These are phyloP conservation scores for Nasonia giraulti DNA, from an alignment of 1,140 invertebrate species.

Conservation along the genomic window DNA sequence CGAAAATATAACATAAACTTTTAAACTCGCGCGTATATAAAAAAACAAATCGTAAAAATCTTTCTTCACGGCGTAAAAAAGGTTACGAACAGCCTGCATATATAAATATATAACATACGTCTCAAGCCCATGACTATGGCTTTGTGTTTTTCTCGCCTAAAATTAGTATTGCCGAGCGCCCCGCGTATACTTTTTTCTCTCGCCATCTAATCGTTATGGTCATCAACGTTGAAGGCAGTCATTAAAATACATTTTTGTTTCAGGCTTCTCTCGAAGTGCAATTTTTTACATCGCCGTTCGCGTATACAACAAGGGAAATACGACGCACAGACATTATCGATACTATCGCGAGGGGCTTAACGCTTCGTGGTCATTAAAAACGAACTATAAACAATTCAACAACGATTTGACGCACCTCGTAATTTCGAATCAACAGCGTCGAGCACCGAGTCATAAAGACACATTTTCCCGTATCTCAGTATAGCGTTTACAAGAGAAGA, in stretches of 20 bases:
- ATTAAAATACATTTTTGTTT: not conserved
- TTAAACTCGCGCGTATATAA: conserved; percentile 47
- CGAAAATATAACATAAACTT: conserved; percentile 62
- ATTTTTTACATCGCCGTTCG: not conserved
- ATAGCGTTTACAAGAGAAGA: no score
- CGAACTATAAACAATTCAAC: not conserved
- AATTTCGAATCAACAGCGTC: no score
- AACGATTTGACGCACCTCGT: no score
- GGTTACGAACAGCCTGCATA: conserved; percentile 32
- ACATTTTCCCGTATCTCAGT: no score
- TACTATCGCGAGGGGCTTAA: not conserved
- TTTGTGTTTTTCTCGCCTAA: not conserved
- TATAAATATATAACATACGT: conserved; percentile 14
- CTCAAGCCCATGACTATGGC: conserved; percentile 13
- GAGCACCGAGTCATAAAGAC: no score
- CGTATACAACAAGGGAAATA: not conserved
- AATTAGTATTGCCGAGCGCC: conserved; percentile 42
- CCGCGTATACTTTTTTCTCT: not conserved
- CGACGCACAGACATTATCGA: not conserved
- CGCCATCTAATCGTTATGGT: no score
- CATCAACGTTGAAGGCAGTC: no score
- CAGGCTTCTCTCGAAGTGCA: not conserved
- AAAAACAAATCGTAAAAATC: conserved; percentile 52
- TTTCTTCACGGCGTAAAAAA: conserved; percentile 28
- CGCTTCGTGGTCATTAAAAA: not conserved